Percentiles rank a stretch among this genome's conserved stretches.
Conservation (phyloP, 2,797 vertebrate species). For the Alosa sapidissima region DNA sequence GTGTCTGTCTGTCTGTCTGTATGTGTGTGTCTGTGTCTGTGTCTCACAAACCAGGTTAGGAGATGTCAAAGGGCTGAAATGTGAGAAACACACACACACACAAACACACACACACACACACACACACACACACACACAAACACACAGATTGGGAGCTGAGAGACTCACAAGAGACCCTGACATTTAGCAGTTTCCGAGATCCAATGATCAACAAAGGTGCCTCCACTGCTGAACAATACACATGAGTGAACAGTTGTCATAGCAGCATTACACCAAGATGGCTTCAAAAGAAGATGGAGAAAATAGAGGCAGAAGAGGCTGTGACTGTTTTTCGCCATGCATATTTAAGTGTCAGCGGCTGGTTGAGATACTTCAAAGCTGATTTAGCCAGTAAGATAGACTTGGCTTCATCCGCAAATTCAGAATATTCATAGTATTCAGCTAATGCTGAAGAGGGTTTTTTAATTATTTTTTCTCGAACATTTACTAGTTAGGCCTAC, state of each 20-base stretch:
- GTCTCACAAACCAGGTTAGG: neutral
- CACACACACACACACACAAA: neutral
- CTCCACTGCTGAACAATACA: neutral
- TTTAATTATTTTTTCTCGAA: neutral
- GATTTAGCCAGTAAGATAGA: neutral
- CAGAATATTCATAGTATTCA: too few species aligned
- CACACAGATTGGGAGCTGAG: neutral
- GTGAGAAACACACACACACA: neutral
- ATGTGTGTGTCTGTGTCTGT: neutral
- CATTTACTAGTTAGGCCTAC: neutral
- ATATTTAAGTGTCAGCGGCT: neutral
- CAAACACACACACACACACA: neutral
- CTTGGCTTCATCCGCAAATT: neutral
- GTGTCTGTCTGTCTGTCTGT: neutral
- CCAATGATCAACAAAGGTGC: constrained; percentile 13
- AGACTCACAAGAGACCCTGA: neutral
- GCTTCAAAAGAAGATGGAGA: neutral
- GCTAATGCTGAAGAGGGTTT: too few species aligned
- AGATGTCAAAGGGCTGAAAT: neutral
- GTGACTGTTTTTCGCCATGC: neutral
- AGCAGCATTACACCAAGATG: constrained; percentile 8
- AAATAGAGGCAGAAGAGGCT: neutral
- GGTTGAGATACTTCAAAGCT: neutral
- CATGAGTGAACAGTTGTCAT: constrained; percentile 13
- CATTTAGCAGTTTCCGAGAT: constrained; percentile 12